Evolutionary conservation across 37 sponge, comb jelly and placozoan species (phyloP).

Genomic region (Halichondria panicea): DNA sequence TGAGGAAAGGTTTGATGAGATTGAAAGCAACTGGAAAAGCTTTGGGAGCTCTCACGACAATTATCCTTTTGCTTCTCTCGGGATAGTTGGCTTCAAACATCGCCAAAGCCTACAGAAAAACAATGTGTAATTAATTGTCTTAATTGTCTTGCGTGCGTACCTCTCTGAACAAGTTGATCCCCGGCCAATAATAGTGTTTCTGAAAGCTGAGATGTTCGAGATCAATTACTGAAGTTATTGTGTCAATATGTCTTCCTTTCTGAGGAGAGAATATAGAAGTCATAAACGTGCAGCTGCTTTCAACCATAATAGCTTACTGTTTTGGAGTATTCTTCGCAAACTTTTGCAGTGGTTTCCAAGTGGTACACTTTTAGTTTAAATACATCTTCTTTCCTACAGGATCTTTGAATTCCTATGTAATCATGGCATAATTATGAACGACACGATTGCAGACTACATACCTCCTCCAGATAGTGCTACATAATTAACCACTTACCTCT

Average conservation of each 20-base stretch:
- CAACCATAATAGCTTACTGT: slow-evolving; percentile 7
- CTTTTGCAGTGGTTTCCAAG: neutral
- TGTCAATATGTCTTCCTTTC: slow-evolving; percentile 49
- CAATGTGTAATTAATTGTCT: no score
- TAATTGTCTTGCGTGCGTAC: neutral
- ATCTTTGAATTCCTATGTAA: slow-evolving; percentile 7
- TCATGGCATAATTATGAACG: neutral
- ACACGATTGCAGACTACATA: neutral
- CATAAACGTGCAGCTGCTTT: neutral
- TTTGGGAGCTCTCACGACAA: slow-evolving; percentile 57
- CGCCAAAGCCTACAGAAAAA: no score
- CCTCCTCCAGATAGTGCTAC: neutral
- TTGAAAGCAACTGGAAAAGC: slow-evolving; percentile 67
- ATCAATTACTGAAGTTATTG: slow-evolving; percentile 32
- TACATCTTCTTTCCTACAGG: slow-evolving; percentile 21
- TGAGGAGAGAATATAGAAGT: neutral
- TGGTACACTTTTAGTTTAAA: neutral
- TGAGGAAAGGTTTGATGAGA: slow-evolving; percentile 56
- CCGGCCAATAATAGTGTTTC: slow-evolving; percentile 70
- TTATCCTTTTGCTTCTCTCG: slow-evolving; percentile 34
- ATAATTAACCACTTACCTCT: slow-evolving; percentile 33
- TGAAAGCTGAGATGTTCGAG: slow-evolving; percentile 59
- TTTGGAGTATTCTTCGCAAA: slow-evolving; percentile 7
- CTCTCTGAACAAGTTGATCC: neutral
- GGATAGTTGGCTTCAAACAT: slow-evolving; percentile 71